phyloP scores from a whole-genome alignment of 2,888 invertebrate species.

The Pterostichus madidus region DNA sequence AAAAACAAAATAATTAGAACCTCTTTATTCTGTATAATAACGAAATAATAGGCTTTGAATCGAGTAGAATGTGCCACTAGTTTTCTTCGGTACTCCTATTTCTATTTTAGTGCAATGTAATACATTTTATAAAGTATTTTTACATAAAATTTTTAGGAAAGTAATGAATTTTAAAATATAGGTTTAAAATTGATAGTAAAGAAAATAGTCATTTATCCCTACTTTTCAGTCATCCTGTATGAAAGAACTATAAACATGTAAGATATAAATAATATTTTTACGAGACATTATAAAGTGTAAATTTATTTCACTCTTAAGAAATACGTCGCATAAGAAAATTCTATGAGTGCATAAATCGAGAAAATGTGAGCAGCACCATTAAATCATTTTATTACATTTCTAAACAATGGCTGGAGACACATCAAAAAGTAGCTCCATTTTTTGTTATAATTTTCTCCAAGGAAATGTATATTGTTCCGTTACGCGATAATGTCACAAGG shows the following conservation, averaged over 20 bases:
- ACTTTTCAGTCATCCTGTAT: neutral
- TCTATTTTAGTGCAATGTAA: no score
- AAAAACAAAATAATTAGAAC: no score
- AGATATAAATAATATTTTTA: neutral
- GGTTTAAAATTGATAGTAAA: neutral
- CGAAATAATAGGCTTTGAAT: no score
- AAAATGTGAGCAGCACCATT: neutral
- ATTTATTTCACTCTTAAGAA: neutral
- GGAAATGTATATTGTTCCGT: conserved; percentile 14
- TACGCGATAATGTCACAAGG: conserved; percentile 2
- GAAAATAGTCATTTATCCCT: no score
- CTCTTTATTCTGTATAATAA: no score
- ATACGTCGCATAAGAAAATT: neutral
- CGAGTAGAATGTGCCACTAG: no score
- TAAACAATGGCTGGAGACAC: conserved; percentile 7
- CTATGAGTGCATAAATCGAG: neutral
- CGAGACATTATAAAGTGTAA: conserved; percentile 3
- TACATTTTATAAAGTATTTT: no score
- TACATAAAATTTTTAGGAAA: no score
- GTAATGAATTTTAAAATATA: no score
- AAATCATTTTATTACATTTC: conserved; percentile 12
- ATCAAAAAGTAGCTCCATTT: conserved; percentile 8
- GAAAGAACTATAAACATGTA: neutral
- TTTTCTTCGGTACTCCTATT: no score
- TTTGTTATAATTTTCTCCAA: conserved; percentile 8